These are phyloP conservation scores for Clarias macrocephalus DNA, from an alignment of 2,113 vertebrate genomes.

Conservation along the genomic window DNA sequence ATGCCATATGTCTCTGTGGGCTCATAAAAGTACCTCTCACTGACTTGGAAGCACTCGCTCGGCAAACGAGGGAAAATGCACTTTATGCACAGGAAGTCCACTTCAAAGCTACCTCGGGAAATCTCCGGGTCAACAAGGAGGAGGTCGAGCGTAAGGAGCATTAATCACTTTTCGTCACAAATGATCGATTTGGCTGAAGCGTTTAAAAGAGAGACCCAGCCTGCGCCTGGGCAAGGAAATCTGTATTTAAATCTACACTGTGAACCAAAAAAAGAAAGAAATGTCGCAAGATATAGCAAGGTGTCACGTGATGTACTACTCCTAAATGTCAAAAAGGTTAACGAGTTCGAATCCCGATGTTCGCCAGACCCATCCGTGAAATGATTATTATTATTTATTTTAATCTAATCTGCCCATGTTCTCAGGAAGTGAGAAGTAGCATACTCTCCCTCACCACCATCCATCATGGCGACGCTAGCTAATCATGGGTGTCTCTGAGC, in stretches of 20 bases:
- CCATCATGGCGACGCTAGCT: background rate
- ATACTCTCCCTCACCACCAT: background rate
- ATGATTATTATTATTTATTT: no score
- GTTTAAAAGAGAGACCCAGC: background rate
- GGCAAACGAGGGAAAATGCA: slow-evolving; percentile 17
- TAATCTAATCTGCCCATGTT: background rate
- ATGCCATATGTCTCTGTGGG: slow-evolving; percentile 7
- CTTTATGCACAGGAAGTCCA: slow-evolving; percentile 39
- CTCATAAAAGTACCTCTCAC: slow-evolving; percentile 29
- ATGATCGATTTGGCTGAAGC: background rate
- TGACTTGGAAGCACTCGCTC: background rate
- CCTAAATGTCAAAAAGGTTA: background rate
- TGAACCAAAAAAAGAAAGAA: background rate
- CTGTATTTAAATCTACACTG: background rate
- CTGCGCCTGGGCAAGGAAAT: no score
- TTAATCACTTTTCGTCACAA: background rate
- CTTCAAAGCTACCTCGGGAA: slow-evolving; percentile 13
- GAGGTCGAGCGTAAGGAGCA: background rate
- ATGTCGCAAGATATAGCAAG: fast-evolving
- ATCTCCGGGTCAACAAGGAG: background rate
- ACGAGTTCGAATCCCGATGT: background rate
- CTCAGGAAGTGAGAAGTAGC: background rate
- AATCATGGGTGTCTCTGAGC: background rate
- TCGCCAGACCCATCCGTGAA: background rate
- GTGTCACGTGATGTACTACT: background rate